A percentile compares a stretch with the other conserved stretches of the same genome.
phyloP scores from a whole-genome alignment of 2,797 vertebrate genomes.

The Pseudochirops corinnae region DNA sequence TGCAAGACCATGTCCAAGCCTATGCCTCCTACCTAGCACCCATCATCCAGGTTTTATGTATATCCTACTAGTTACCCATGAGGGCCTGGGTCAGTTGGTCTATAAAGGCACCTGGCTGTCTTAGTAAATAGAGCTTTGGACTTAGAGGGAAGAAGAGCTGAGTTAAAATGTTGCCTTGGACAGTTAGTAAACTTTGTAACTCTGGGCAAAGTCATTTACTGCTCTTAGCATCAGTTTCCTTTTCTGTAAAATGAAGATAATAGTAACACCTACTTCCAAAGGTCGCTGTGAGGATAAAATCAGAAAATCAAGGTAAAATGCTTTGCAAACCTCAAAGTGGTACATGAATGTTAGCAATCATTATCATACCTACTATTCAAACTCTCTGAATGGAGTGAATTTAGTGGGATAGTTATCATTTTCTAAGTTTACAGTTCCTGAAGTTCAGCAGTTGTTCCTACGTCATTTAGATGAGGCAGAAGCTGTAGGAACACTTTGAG shows the following conservation, averaged over 20 bases:
- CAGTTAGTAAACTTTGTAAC: background rate
- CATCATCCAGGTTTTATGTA: background rate
- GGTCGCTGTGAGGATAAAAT: background rate
- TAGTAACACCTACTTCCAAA: no score
- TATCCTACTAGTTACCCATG: background rate
- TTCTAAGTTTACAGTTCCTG: background rate
- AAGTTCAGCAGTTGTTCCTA: background rate
- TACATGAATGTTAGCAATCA: background rate
- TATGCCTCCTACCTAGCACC: background rate
- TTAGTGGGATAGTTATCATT: background rate
- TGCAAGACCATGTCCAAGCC: no score
- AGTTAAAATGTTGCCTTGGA: background rate
- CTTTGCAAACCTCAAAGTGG: background rate
- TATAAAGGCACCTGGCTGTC: background rate
- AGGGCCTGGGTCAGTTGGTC: background rate
- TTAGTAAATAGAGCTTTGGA: no score
- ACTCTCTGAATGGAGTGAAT: background rate
- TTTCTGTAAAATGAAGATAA: background rate
- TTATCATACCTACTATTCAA: background rate
- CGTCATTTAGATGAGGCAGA: background rate
- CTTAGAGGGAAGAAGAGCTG: no score
- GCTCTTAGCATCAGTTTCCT: background rate
- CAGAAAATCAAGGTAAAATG: background rate
- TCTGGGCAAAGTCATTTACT: background rate
- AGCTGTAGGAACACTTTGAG: background rate